Percentiles rank a stretch among this genome's conserved stretches.
These are phyloP conservation scores for Pipistrellus pygmaeus DNA, from an alignment of 2,797 vertebrate species.

Conservation along the genomic window DNA sequence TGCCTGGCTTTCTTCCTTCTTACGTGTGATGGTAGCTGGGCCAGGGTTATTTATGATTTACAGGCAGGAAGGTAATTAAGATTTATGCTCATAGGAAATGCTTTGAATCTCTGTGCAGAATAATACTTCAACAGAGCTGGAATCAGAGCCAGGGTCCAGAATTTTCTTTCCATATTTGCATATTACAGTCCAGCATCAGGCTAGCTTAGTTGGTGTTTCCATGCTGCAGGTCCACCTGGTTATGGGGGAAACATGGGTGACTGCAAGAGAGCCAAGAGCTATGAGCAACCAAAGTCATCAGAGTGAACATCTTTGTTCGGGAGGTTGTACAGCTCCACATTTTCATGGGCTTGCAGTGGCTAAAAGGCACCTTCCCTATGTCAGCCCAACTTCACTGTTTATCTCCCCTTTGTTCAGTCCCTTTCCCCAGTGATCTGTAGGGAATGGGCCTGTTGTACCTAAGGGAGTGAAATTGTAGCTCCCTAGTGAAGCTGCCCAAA, in stretches of 20 bases:
- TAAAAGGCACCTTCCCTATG: neutral
- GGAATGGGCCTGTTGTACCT: neutral
- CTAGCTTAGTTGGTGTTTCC: neutral
- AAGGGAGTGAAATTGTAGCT: neutral
- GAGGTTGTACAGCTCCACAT: neutral
- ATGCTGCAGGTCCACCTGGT: neutral
- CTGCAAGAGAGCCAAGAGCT: neutral
- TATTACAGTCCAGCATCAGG: neutral
- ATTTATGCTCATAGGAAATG: neutral
- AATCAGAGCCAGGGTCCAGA: neutral
- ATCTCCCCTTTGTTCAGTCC: neutral
- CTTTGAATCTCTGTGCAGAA: neutral
- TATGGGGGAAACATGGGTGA: neutral
- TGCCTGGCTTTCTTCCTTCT: conserved; percentile 34
- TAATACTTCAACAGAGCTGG: neutral
- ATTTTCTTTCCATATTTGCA: neutral
- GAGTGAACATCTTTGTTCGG: neutral
- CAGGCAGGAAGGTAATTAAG: neutral
- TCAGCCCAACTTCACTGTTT: neutral
- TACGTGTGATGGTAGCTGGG: neutral
- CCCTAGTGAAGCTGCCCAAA: neutral
- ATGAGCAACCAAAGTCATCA: neutral
- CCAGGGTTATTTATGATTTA: neutral
- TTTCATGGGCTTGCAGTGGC: neutral
- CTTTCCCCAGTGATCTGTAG: neutral